Conservation (phyloP, 2,888 invertebrate species). For the Ectemnius continuus region DNA sequence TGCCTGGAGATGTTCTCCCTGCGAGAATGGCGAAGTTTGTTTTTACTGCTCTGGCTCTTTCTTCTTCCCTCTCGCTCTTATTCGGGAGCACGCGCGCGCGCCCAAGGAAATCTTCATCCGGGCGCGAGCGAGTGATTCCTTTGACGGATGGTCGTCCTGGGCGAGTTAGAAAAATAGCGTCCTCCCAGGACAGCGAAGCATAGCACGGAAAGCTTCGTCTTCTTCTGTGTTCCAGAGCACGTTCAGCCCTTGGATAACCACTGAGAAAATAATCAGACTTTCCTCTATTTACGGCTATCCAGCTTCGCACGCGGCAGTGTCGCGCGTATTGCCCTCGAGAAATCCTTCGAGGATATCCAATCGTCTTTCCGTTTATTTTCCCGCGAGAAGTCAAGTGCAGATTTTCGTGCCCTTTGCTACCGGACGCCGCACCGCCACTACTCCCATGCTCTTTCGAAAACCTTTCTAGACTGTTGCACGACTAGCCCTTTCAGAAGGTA, state of each 20-base stretch:
- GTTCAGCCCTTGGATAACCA: constrained; percentile 56
- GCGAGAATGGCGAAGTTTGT: constrained; percentile 61
- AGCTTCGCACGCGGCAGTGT: constrained; percentile 37
- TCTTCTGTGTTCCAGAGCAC: constrained; percentile 55
- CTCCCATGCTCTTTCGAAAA: no score
- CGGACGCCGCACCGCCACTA: constrained; percentile 9
- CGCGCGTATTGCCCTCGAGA: constrained; percentile 52
- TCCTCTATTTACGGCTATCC: constrained; percentile 65
- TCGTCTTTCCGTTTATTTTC: constrained; percentile 54
- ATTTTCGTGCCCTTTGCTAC: constrained; percentile 12
- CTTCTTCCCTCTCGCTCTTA: no score
- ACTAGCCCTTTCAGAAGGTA: no score
- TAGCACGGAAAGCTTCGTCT: constrained; percentile 40
- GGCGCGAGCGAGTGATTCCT: constrained; percentile 49
- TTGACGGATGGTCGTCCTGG: constrained; percentile 55
- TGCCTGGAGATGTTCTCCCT: constrained; percentile 32
- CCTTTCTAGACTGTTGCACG: no score
- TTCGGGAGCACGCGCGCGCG: no score
- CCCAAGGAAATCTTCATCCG: constrained; percentile 47
- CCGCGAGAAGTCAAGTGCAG: constrained; percentile 43
- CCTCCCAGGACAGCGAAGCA: constrained; percentile 35
- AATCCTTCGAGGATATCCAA: constrained; percentile 51
- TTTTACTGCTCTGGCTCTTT: constrained; percentile 57
- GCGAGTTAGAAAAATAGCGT: constrained; percentile 63
- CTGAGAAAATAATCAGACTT: constrained; percentile 68